A percentile compares a stretch with the other conserved stretches of the same genome.
Evolutionary conservation across 1,140 invertebrate genomes (phyloP).

Genomic region (Micrasema longulum): DNA sequence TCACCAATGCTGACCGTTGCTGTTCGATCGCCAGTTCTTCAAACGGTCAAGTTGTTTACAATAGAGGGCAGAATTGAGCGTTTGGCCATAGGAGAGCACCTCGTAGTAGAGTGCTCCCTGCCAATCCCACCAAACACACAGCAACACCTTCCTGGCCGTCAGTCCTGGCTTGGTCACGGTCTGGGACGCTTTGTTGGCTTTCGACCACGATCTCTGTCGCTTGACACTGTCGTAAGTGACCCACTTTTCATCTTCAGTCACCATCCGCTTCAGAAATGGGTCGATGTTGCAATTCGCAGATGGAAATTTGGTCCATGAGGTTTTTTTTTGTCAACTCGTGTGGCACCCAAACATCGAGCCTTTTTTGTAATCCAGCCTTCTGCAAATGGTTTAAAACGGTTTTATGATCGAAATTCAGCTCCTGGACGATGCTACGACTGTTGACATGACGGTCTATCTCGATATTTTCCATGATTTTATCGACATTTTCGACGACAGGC

Average conservation of each 20-base stretch:
- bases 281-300: too few relatives aligned
- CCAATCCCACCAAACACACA: conserved; percentile 20
- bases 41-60: too few relatives aligned
- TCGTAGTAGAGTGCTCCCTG: conserved; percentile 11
- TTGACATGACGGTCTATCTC: conserved; percentile 9
- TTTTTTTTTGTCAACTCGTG: too few relatives aligned
- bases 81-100: too few relatives aligned
- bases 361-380: too few relatives aligned
- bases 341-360: too few relatives aligned
- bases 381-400: too few relatives aligned
- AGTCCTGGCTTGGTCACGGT: conserved; percentile 14
- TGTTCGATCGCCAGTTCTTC: too few relatives aligned
- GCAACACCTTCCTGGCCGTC: conserved; percentile 20
- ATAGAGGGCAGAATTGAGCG: too few relatives aligned
- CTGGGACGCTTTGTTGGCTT: background rate
- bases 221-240: background rate
- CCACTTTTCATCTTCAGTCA: background rate
- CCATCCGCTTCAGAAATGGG: background rate
- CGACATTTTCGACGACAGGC: conserved; percentile 20
- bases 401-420: too few relatives aligned
- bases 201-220: background rate
- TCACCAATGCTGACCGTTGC: too few relatives aligned
- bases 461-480: conserved; percentile 14
- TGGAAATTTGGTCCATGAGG: too few relatives aligned
- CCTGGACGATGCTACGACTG: conserved; percentile 18